phyloP scores from a whole-genome alignment of 2,888 invertebrate genomes.

The Lamellibrachia columna region DNA sequence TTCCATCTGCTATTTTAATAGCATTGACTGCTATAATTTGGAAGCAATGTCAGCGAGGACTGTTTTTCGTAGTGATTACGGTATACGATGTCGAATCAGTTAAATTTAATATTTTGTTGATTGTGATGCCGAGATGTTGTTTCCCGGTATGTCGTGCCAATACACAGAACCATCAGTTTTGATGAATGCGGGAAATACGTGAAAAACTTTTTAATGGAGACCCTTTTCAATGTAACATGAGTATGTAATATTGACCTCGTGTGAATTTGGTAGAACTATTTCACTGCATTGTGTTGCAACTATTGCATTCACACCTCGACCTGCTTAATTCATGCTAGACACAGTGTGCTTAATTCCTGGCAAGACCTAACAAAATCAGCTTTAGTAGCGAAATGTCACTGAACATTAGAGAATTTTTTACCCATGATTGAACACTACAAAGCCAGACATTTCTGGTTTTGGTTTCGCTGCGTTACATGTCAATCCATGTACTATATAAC shows the following conservation, averaged over 20 bases:
- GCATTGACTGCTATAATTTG: not conserved
- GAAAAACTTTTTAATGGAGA: too few species aligned
- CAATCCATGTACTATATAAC: not conserved
- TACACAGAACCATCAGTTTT: not conserved
- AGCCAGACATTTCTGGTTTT: not conserved
- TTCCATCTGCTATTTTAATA: not conserved
- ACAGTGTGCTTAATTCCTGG: not conserved
- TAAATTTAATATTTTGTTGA: conserved; percentile 2
- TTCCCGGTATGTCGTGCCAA: not conserved
- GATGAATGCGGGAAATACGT: not conserved
- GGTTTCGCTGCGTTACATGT: too few species aligned
- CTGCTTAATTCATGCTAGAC: not conserved
- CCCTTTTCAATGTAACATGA: too few species aligned
- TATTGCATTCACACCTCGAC: not conserved
- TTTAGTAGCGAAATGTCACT: not conserved
- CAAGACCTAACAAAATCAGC: too few species aligned
- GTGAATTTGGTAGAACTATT: not conserved
- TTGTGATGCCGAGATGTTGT: not conserved
- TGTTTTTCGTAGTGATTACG: not conserved
- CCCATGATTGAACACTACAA: not conserved
- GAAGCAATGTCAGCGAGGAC: not conserved
- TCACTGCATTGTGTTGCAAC: not conserved
- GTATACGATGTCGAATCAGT: not conserved
- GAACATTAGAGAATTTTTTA: not conserved
- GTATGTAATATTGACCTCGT: not conserved